phyloP scores from a whole-genome alignment of 2,113 vertebrate genomes.

The Paracyprichromis sp. region DNA sequence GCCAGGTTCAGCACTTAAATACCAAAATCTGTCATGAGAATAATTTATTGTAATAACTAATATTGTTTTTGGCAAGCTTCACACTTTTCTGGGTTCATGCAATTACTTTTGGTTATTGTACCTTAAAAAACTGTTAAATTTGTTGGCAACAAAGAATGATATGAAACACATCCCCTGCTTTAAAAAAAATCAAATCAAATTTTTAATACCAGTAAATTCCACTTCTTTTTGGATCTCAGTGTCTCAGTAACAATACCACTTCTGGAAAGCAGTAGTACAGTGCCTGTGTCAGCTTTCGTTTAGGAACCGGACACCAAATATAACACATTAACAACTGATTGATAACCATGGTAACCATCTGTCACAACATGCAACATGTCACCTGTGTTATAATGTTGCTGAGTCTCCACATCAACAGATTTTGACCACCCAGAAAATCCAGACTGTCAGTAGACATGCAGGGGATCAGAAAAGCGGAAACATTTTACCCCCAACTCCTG shows the following conservation, averaged over 20 bases:
- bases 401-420: not conserved
- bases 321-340: not conserved
- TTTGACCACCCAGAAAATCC: conserved; percentile 57
- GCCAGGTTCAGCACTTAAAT: not conserved
- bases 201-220: not conserved
- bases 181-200: not conserved
- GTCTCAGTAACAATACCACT: not conserved
- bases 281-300: not conserved
- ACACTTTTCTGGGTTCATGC: not conserved
- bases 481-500: conserved; percentile 45
- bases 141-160: not conserved
- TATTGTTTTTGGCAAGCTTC: not conserved
- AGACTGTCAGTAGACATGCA: conserved; percentile 17
- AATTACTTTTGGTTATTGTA: not conserved
- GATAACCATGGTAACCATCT: not conserved
- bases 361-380: not conserved
- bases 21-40: not conserved
- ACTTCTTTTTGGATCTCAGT: not conserved
- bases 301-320: not conserved
- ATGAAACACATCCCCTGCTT: not conserved
- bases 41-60: not conserved
- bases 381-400: not conserved
- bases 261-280: not conserved
- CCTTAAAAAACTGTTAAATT: not conserved
- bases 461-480: conserved; percentile 48